Conservation (phyloP, 2,113 vertebrate species). For the Taxidea taxus region DNA sequence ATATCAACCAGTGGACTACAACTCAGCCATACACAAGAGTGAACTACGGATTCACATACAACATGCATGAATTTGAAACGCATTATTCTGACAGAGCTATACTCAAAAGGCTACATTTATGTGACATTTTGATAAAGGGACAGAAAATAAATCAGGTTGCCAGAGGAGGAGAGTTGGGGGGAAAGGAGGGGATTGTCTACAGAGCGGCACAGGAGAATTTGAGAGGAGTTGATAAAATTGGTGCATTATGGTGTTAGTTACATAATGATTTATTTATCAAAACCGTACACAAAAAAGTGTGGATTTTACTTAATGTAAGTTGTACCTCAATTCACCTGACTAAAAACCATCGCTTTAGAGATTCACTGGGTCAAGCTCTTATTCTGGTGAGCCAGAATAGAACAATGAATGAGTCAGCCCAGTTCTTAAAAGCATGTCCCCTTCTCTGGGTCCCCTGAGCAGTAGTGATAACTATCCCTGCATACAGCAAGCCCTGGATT, state of each 20-base stretch:
- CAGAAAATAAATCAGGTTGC: background rate
- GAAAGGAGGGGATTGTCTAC: background rate
- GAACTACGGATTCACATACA: background rate
- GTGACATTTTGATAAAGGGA: background rate
- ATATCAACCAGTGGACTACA: background rate
- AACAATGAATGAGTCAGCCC: background rate
- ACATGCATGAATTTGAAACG: background rate
- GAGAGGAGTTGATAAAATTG: background rate
- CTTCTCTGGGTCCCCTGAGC: background rate
- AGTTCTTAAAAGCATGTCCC: background rate
- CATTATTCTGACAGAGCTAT: background rate
- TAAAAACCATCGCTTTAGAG: background rate
- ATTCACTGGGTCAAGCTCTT: background rate
- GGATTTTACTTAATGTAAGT: background rate
- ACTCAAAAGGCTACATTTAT: background rate
- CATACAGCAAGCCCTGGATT: background rate
- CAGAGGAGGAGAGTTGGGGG: rapidly evolving
- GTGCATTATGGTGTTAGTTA: background rate
- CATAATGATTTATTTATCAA: background rate
- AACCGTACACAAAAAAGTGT: background rate
- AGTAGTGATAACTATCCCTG: background rate
- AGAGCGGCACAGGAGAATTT: background rate
- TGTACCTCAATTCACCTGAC: background rate
- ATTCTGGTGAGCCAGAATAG: background rate
- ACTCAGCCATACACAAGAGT: background rate